Percentiles rank a stretch among this genome's conserved stretches.
Evolutionary conservation across 1,140 invertebrate genomes (phyloP).

Genomic region (Orius insidiosus): DNA sequence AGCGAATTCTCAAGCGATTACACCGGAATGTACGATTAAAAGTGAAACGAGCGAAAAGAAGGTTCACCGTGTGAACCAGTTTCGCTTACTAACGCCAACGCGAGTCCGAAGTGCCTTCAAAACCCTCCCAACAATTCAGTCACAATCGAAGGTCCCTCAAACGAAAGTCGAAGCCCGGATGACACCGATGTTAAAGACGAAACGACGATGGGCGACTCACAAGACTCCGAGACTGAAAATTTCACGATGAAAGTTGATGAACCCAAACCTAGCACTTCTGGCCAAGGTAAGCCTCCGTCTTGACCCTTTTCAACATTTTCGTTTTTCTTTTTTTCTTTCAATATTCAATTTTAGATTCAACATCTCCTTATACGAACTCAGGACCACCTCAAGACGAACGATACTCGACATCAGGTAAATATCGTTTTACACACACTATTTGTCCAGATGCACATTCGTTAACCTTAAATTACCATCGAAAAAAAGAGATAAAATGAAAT

Average conservation of each 20-base stretch:
- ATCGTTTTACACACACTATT: conserved; percentile 1
- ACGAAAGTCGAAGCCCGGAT: background rate
- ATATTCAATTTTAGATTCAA: conserved; percentile 10
- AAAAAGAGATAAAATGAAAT: too few relatives aligned
- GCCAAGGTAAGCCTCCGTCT: conserved; percentile 31
- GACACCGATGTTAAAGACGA: conserved; percentile 7
- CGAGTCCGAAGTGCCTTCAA: background rate
- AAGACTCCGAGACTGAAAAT: conserved; percentile 6
- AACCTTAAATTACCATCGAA: background rate
- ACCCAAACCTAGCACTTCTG: conserved; percentile 33
- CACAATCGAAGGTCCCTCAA: conserved; percentile 1
- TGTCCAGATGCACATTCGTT: background rate
- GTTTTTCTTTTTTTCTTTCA: background rate
- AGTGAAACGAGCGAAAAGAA: too few relatives aligned
- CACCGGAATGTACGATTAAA: background rate
- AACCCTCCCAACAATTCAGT: background rate
- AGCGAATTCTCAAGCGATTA: background rate
- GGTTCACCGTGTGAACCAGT: too few relatives aligned
- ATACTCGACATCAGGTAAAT: conserved; percentile 4
- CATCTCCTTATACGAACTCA: conserved; percentile 4
- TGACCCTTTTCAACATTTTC: too few relatives aligned
- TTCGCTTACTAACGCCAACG: background rate
- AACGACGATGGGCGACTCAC: conserved; percentile 11
- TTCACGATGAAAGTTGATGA: conserved; percentile 25
- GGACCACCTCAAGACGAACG: conserved; percentile 5